Conservation (phyloP, 2,797 vertebrate species). For the Alca torda region DNA sequence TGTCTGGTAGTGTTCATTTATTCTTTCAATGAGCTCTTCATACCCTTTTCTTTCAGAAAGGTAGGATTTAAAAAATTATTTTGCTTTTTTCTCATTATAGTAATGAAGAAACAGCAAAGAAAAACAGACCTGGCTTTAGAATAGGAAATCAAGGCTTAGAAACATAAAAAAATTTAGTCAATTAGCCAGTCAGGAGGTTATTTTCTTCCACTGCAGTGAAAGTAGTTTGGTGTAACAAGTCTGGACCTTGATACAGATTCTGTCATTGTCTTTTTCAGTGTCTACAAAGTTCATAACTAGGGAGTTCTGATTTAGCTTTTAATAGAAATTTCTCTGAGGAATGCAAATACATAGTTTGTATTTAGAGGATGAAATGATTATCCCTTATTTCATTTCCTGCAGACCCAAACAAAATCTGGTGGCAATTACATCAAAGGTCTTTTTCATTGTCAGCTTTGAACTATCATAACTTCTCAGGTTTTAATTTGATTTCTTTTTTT, state of each 20-base stretch:
- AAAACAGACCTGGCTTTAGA: neutral
- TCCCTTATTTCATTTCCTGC: neutral
- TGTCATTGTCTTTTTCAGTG: neutral
- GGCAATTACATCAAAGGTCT: neutral
- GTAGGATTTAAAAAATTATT: neutral
- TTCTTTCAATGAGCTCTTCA: neutral
- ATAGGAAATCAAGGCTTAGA: neutral
- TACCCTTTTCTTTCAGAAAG: neutral
- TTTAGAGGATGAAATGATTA: neutral
- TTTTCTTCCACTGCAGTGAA: neutral
- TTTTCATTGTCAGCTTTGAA: neutral
- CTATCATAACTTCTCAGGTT: neutral
- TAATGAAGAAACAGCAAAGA: neutral
- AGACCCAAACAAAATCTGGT: neutral
- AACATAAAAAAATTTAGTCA: neutral
- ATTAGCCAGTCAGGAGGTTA: neutral
- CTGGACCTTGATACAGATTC: neutral
- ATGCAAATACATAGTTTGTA: neutral
- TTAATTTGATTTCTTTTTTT: neutral
- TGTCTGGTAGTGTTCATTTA: neutral
- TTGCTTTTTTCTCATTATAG: neutral
- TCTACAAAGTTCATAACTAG: neutral
- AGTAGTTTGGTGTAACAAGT: neutral
- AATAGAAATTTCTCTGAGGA: neutral
- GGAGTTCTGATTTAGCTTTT: neutral